These are phyloP conservation scores for Hephaestus fuliginosus DNA, from an alignment of 2,797 vertebrate genomes.

Conservation along the genomic window DNA sequence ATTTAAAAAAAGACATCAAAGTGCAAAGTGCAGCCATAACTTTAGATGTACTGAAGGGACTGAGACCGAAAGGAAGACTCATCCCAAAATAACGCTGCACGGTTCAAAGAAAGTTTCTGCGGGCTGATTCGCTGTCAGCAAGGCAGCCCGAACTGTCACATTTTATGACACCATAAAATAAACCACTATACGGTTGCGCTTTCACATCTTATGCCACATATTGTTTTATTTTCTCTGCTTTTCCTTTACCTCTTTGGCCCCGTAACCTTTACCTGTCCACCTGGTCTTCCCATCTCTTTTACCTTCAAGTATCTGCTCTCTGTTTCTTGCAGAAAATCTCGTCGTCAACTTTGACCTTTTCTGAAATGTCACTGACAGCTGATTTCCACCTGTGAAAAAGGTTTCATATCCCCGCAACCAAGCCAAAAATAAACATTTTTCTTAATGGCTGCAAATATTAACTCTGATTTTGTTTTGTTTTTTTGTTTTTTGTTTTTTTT, in stretches of 20 bases:
- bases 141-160: slow-evolving; percentile 41
- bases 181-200: slow-evolving; percentile 9
- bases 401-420: slow-evolving; percentile 16
- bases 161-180: slow-evolving; percentile 57
- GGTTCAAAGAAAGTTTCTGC: slow-evolving; percentile 33
- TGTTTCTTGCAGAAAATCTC: not conserved
- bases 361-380: slow-evolving; percentile 51
- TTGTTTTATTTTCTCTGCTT: slow-evolving; percentile 25
- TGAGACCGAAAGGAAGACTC: slow-evolving; percentile 20
- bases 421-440: not conserved
- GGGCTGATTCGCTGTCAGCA: slow-evolving; percentile 25
- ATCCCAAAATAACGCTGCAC: slow-evolving; percentile 46
- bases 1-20: slow-evolving; percentile 18
- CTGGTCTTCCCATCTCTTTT: not conserved
- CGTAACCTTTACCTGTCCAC: slow-evolving; percentile 35
- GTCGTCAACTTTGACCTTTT: slow-evolving; percentile 40
- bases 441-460: not conserved
- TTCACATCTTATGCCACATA: not conserved
- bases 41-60: slow-evolving; percentile 49
- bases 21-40: slow-evolving; percentile 51
- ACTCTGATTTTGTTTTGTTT: not conserved
- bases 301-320: not conserved
- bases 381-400: slow-evolving; percentile 20
- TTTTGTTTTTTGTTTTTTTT: too few relatives aligned
- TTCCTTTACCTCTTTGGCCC: slow-evolving; percentile 9